Evolutionary conservation across 2,888 invertebrate species (phyloP), one percentile per base, ranked within the genome.

Genomic region (Ormyrus nitidulus): DNA sequence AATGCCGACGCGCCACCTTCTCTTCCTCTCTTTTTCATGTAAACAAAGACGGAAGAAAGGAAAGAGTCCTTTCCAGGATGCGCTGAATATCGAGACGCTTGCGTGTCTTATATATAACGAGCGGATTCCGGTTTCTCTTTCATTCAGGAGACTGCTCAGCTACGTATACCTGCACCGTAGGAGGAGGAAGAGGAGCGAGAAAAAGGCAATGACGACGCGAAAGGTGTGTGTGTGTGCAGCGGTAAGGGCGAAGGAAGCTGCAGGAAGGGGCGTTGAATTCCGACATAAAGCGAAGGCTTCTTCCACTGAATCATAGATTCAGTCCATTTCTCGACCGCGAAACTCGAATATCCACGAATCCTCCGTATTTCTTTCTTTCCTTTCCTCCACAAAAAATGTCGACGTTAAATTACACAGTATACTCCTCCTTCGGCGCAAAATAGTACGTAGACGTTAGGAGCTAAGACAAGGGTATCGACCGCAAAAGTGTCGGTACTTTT

Each of bases 121-220:
- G 11, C 44, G 74, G 75, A 81, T 78, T 81, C 81, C 78, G 78
- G 81, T 78, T 78, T 78, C 75, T 81, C 78, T 81, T 81, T 81
- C 71, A 75, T 74, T 53, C 59, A 34, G 7, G 48, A 48, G n/a
- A 34, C 34, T 68, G 19, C 59, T 34, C 34, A 46, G 34, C 5
- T 56, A 53, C 59, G 44, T 10, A 75, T 76, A 76, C 61, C 34
- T 13, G 69, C 51, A n/a, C 5, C 11, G 59, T 49, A 49, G 64
- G 8, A 65, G 51, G 46, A 53, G 19, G 34, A 49, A 54, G 58
- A 59, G 34, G 34, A 5, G 13, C 6, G 48, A 19, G 11, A n/a
- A 10, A 49, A 49, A 8, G 53, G 66, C 11, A 64, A 77, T 66
- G 66, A 66, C 65, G 58, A 44, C 13, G 70, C n/a, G 61, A 72